Base-by-base conservation (phyloP, 2,797 vertebrate species). In the Labeo calbasu region DNA sequence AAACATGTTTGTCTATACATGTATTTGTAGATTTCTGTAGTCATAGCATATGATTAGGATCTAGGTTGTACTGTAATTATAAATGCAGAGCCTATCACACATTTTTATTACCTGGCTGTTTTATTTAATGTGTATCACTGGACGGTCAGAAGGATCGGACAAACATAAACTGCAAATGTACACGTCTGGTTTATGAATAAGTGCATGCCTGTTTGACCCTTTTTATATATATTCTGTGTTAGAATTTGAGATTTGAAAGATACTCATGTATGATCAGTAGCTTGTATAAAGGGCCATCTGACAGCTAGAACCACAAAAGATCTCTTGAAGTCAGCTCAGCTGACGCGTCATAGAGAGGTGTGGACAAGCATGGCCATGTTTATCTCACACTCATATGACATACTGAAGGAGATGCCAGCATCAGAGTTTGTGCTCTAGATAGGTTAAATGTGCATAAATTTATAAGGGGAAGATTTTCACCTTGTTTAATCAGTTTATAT, bases 351-450 rank as follows among this genome's bases (percentile, higher is more conserved):
- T 50, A 19, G 12, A 51, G 48, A 53, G 12, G 8, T 17, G 65
- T 70, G 65, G n/a, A 57, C 71, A 75, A 75, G 69, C 70, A 65
- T 65, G 57, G 43, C 46, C 80, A 75, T 82, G 80, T 82, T 82
- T 75, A 73, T 73, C 23, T 50, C 70, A 48, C 2, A 25, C 51
- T 71, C 55, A 3, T 51, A n/a, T 73, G 43, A 17, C 40, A 40
- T 40, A 59, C 6, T 25, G 21, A n/a, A 46, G 68, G 11, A 12
- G 21, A 57, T 57, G 68, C 36, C 68, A 72, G 68, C 17, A 32
- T 72, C 51, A 68, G 8, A 79, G 12, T 40, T 40, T 25, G 28
- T 15, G 13, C 48, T 51, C 23, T 72, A 28, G 11, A 36, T 75
- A 0, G 19, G 72, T 28, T 55, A 61, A 12, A 61, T 55, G 4